Conservation (phyloP, 2,888 invertebrate species). For the Caenorhabditis sp. region DNA sequence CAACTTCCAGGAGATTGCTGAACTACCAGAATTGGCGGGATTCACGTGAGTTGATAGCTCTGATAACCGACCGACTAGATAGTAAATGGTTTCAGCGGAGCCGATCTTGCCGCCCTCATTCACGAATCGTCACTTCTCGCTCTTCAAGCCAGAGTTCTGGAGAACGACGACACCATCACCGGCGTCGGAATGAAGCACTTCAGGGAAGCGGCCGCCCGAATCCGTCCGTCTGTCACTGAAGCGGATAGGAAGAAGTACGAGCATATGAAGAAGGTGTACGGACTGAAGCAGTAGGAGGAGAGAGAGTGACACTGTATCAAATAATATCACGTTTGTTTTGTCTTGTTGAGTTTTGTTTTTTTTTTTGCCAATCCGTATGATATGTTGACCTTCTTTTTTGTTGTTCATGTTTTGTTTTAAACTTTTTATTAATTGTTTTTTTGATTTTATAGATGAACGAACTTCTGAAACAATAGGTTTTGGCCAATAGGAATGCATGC, state of each 20-base stretch:
- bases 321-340: constrained; percentile 4
- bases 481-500: too few species aligned
- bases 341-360: constrained; percentile 27
- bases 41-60: constrained; percentile 86
- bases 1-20: constrained; percentile 88
- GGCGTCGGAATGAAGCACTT: constrained; percentile 67
- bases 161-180: constrained; percentile 53
- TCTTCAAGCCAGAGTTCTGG: constrained; percentile 88
- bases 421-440: too few species aligned
- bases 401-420: not conserved
- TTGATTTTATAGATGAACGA: too few species aligned
- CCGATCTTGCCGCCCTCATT: constrained; percentile 93
- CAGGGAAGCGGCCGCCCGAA: constrained; percentile 87
- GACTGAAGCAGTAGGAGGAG: constrained; percentile 41
- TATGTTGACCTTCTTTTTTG: not conserved
- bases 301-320: too few species aligned
- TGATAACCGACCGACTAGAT: not conserved
- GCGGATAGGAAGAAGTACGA: constrained; percentile 89
- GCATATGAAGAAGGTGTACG: constrained; percentile 71
- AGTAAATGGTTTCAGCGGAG: constrained; percentile 87
- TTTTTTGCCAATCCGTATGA: not conserved
- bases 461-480: too few species aligned
- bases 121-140: constrained; percentile 92
- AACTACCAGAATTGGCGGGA: constrained; percentile 87
- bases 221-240: constrained; percentile 90